Conservation (phyloP, 1,140 invertebrate species). For the Phymorhynchus buccinoides region DNA sequence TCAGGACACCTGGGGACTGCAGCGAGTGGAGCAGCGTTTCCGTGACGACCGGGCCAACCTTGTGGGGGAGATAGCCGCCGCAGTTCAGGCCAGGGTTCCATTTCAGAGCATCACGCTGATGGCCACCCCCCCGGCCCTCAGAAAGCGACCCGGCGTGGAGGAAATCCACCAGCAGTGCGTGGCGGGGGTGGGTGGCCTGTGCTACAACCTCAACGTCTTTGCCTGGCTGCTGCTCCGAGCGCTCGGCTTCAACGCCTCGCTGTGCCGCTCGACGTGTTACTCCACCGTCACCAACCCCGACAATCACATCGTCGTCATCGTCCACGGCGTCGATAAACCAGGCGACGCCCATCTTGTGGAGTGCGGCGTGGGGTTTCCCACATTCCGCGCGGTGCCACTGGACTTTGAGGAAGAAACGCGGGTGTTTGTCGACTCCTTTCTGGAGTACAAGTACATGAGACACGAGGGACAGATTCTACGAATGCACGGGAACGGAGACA, state of each 20-base stretch:
- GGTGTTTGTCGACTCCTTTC: conserved; percentile 42
- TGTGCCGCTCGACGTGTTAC: conserved; percentile 44
- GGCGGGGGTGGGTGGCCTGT: conserved; percentile 45
- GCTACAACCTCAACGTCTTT: conserved; percentile 47
- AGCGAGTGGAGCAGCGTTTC: conserved; percentile 33
- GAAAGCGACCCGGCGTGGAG: conserved; percentile 39
- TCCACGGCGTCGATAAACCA: conserved; percentile 39
- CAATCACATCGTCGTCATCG: conserved; percentile 48
- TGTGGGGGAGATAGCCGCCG: conserved; percentile 34
- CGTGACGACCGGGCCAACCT: conserved; percentile 15
- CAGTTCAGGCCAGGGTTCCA: conserved; percentile 36
- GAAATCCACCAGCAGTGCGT: conserved; percentile 42
- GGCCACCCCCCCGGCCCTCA: conserved; percentile 27
- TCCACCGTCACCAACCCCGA: conserved; percentile 42
- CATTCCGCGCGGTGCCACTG: conserved; percentile 44
- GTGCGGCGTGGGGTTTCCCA: conserved; percentile 44
- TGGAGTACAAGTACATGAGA: conserved; percentile 51
- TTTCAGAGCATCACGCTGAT: conserved; percentile 48
- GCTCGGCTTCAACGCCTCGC: conserved; percentile 33
- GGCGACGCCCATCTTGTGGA: conserved; percentile 50
- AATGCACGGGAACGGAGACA: conserved; percentile 44
- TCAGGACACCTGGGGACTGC: conserved; percentile 29
- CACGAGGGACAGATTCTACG: conserved; percentile 48
- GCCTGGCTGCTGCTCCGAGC: conserved; percentile 43
- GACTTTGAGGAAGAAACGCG: conserved; percentile 49